phyloP scores from a whole-genome alignment of 2,888 invertebrate species.

The Neoitamus cyanurus region DNA sequence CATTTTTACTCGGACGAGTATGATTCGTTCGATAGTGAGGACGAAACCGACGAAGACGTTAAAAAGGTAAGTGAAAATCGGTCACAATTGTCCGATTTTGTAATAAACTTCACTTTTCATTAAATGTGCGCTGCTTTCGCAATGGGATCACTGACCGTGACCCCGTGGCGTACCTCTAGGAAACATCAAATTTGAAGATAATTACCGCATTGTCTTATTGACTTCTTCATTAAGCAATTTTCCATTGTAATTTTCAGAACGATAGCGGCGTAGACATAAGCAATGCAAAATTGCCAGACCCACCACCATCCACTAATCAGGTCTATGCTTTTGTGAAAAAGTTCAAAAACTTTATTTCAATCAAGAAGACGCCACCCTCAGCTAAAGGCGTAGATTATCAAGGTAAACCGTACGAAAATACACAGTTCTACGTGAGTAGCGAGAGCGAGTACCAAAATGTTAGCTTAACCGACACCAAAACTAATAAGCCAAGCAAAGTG shows the following conservation, averaged over 20 bases:
- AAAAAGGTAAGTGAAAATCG: conserved; percentile 59
- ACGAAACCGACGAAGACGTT: conserved; percentile 66
- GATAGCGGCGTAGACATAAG: conserved; percentile 69
- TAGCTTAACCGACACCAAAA: neutral
- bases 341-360: conserved; percentile 73
- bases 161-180: neutral
- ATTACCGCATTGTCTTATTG: conserved; percentile 6
- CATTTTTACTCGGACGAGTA: conserved; percentile 70
- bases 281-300: conserved; percentile 71
- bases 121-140: neutral
- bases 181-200: neutral
- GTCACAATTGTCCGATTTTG: neutral
- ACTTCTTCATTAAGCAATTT: conserved; percentile 8
- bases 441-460: conserved; percentile 47
- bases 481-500: conserved; percentile 20
- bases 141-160: conserved; percentile 34
- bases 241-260: conserved; percentile 58
- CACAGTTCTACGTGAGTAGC: conserved; percentile 59
- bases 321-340: conserved; percentile 77
- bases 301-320: conserved; percentile 70
- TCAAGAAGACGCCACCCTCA: conserved; percentile 59
- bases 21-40: conserved; percentile 78
- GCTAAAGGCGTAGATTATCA: conserved; percentile 49
- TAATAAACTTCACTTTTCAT: conserved; percentile 37
- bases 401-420: conserved; percentile 62